Evolutionary conservation across 2,888 invertebrate species (phyloP), one percentile per base, ranked within the genome.

Genomic region (Parelbella ahira): DNA sequence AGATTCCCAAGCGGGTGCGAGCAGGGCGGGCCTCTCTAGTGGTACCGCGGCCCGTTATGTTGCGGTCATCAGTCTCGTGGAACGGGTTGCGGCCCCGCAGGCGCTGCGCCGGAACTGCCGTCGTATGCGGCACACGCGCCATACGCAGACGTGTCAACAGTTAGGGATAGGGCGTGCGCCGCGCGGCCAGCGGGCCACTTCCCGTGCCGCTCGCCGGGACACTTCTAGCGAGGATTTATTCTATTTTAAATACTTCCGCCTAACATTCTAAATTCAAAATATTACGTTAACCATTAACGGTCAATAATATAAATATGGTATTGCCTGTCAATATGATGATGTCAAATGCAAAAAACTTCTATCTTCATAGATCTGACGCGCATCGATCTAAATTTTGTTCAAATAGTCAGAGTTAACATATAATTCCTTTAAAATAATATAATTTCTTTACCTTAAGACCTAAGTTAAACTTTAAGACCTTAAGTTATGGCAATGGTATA

Each of bases 1-100:
- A 46, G 53, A 64, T 69, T 69, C 64, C 67, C 66, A 69, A 65
- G 54, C 56, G 60, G 54, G 51, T 49, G 56, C 52, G 58, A 57
- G 58, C 62, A 54, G 60, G 65, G 47, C 44, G 46, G 44, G 50
- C 47, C 36, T 34, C 64, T 65, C 65, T 68, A 67, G 69, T 68
- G 70, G 69, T 67, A 64, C 60, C 52, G 57, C 57, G 68, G 68
- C 60, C 84, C 82, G 84, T 84, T 83, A 84, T 68, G 67, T 78
- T 77, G 74, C 82, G 82, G 82, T 82, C 81, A 77, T 77, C 83
- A 78, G 75, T 74, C 77, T 70, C 68, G 18, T 25, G 27, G 65
- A 74, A 70, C 75, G 70, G 68, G 74, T 68, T 66, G 64, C 58
- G 69, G 70, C 67, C 68, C 68, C 70, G 62, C 60, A 67, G 72